phyloP scores from a whole-genome alignment of 2,888 invertebrate species.

The Drosophila lacicola region DNA sequence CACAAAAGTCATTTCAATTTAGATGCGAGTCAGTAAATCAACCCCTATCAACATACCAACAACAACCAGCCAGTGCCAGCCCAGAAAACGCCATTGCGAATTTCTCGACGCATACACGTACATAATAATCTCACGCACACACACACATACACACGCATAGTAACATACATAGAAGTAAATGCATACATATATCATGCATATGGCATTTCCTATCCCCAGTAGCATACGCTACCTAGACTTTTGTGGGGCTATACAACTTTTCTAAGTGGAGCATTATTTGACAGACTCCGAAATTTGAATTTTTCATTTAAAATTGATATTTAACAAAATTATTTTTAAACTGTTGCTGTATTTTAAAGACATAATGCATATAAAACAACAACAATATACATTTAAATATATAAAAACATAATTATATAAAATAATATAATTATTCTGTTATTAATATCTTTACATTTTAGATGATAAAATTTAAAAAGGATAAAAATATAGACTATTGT shows the following conservation, averaged over 20 bases:
- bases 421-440: neutral
- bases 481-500: too few species aligned
- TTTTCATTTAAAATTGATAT: too few species aligned
- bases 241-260: neutral
- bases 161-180: constrained; percentile 16
- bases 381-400: too few species aligned
- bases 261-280: neutral
- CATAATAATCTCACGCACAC: constrained; percentile 16
- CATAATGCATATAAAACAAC: too few species aligned
- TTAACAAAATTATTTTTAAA: too few species aligned
- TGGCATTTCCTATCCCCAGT: constrained; percentile 27
- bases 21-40: constrained; percentile 85
- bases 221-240: constrained; percentile 15
- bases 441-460: neutral
- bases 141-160: constrained; percentile 15
- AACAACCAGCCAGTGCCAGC: constrained; percentile 69
- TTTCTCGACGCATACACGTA: constrained; percentile 33
- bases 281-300: too few species aligned
- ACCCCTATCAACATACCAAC: constrained; percentile 84
- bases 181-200: constrained; percentile 23
- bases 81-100: constrained; percentile 74
- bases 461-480: too few species aligned
- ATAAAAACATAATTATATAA: neutral
- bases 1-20: constrained; percentile 84
- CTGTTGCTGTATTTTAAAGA: too few species aligned